Conservation (phyloP, 2,888 invertebrate species). For the Scaeva pyrastri region DNA sequence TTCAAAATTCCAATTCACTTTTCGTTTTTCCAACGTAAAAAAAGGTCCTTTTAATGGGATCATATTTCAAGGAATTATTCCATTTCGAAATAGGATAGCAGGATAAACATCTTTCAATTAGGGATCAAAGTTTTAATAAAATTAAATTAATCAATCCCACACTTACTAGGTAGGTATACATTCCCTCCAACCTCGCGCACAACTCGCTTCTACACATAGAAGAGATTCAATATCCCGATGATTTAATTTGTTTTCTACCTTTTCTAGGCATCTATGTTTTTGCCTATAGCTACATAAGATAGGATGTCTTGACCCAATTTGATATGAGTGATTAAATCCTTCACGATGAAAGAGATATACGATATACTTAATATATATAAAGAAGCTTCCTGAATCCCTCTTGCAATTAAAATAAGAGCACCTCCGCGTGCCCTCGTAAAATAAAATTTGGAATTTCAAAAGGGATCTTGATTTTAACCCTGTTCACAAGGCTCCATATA, state of each 20-base stretch:
- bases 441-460: constrained; percentile 27
- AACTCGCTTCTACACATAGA: too few species aligned
- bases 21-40: background rate
- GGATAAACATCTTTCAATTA: constrained; percentile 4
- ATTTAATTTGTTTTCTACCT: constrained; percentile 33
- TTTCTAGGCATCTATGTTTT: background rate
- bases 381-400: background rate
- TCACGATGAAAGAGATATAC: constrained; percentile 15
- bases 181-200: background rate
- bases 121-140: constrained; percentile 15
- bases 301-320: constrained; percentile 22
- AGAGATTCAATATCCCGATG: background rate
- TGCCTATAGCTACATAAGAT: too few species aligned
- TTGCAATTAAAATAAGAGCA: background rate
- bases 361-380: too few species aligned
- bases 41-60: background rate
- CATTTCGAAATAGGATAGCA: background rate
- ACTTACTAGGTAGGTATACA: background rate
- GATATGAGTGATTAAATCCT: constrained; percentile 15
- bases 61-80: background rate
- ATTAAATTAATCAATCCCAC: constrained; percentile 1
- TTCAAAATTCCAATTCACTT: too few species aligned
- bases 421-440: constrained; percentile 17
- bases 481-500: too few species aligned
- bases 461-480: constrained; percentile 21